phyloP scores from a whole-genome alignment of 2,797 vertebrate species.

The Sebastes trivittatus region DNA sequence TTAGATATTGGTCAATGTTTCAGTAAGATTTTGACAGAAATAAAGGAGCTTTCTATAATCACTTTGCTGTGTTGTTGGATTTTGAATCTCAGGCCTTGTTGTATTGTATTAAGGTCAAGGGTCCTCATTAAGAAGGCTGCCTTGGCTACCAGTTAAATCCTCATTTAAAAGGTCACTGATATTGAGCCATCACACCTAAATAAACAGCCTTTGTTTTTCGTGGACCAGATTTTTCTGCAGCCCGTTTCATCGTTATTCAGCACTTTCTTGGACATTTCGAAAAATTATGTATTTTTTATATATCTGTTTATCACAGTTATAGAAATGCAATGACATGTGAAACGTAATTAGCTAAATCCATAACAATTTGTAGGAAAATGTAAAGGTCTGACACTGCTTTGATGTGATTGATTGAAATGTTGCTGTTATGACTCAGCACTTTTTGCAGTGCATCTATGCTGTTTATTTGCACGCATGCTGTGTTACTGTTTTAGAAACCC shows the following conservation, averaged over 20 bases:
- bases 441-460: neutral
- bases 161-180: constrained; percentile 39
- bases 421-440: neutral
- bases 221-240: neutral
- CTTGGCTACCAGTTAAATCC: constrained; percentile 37
- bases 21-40: constrained; percentile 44
- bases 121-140: constrained; percentile 26
- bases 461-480: neutral
- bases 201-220: constrained; percentile 45
- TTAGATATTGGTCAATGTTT: constrained; percentile 69
- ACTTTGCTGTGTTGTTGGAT: constrained; percentile 48
- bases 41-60: constrained; percentile 78
- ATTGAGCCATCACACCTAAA: constrained; percentile 19
- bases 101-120: constrained; percentile 60
- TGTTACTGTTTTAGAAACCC: neutral
- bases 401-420: neutral
- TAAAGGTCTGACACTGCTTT: neutral
- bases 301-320: neutral
- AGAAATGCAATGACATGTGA: neutral
- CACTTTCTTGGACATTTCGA: constrained; percentile 14
- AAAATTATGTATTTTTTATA: neutral
- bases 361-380: neutral
- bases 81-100: constrained; percentile 53
- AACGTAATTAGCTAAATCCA: neutral
- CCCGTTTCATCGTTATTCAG: constrained; percentile 48